phyloP scores from a whole-genome alignment of 2,888 invertebrate species.

The Chalcosyrphus nemorum region DNA sequence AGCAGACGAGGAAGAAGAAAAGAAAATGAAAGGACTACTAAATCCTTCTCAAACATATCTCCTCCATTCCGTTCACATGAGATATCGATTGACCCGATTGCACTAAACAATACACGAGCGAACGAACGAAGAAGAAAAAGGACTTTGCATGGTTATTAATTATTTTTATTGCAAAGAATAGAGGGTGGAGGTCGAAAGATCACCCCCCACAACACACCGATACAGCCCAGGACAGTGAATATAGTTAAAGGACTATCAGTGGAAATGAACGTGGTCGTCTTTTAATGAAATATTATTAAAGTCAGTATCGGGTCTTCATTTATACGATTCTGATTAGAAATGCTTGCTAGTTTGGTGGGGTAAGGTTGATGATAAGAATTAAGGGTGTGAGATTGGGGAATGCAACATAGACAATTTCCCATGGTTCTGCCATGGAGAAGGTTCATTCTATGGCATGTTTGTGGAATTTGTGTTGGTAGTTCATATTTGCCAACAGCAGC shows the following conservation, averaged over 20 bases:
- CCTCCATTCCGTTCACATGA: constrained; percentile 19
- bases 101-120: constrained; percentile 35
- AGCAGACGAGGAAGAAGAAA: constrained; percentile 2
- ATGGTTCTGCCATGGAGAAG: constrained; percentile 12
- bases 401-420: constrained; percentile 68
- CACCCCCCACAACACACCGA: constrained; percentile 12
- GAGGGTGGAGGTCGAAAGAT: constrained; percentile 25
- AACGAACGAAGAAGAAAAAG: constrained; percentile 25
- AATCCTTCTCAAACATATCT: constrained; percentile 31
- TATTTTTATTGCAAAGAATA: constrained; percentile 65
- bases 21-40: constrained; percentile 54
- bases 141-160: constrained; percentile 69
- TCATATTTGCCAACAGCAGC: constrained; percentile 67
- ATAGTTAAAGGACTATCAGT: constrained; percentile 35
- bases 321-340: constrained; percentile 58
- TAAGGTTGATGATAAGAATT: neutral
- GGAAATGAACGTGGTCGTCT: constrained; percentile 25
- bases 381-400: constrained; percentile 25
- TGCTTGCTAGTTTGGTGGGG: neutral
- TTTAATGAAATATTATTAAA: constrained; percentile 68
- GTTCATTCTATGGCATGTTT: constrained; percentile 53
- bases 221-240: neutral
- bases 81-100: constrained; percentile 70
- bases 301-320: constrained; percentile 58
- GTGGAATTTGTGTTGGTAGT: constrained; percentile 66